Base-by-base conservation (phyloP, 2,888 invertebrate species). In the Lasioglossum zephyrum region DNA sequence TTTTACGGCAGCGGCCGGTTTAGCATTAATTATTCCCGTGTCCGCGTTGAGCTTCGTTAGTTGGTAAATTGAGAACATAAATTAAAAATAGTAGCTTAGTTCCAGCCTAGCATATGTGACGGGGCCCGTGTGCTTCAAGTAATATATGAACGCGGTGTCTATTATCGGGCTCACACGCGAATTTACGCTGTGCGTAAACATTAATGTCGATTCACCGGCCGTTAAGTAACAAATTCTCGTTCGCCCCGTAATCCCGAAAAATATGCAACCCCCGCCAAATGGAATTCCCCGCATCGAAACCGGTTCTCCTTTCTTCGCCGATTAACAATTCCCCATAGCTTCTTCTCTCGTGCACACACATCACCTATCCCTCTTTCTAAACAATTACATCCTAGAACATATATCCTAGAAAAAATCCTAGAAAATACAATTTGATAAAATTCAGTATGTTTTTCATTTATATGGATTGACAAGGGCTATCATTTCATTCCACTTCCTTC, bases 41-140 rank as follows among this genome's bases (percentile, higher is more conserved):
- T 69, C 79, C 77, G 86, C 85, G 81, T 82, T 87, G 85, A 86
- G 81, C 91, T 86, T 89, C 89, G 86, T 88, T 89, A 88, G 81
- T 79, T 84, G 85, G 82, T 89, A 92, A 93, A 92, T 93, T 92
- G 90, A 91, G 90, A 87, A 88, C 88, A 93, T 93, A 93, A 93
- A 93, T 93, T 93, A 92, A 91, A 92, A 91, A 93, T 92, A 93
- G 92, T 92, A 92, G 91, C 93, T 93, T 92, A 89, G 93, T 92
- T 91, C 87, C 88, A 91, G 87, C 81, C 81, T 60, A 91, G 87
- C 85, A 83, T 87, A 77, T 90, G 91, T 85, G 91, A 92, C 87
- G 88, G 78, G 53, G 53, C 53, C 77, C 75, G 75, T 81, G 44
- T 26, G 82, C 72, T 87, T 13, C 39, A 63, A 41, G 83, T 87